Evolutionary conservation across 2,888 invertebrate species (phyloP).

Genomic region (Gibbula magus): DNA sequence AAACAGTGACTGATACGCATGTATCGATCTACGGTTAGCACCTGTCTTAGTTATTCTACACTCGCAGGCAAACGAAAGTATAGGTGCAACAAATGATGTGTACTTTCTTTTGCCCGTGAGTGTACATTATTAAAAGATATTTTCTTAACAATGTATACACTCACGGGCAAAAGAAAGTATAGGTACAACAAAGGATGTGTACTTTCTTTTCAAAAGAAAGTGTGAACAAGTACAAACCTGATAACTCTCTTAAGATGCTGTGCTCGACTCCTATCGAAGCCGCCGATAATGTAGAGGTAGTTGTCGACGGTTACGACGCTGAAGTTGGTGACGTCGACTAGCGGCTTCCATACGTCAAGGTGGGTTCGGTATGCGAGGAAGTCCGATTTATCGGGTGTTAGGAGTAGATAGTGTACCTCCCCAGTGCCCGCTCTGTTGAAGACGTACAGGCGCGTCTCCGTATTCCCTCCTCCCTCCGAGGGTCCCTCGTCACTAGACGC

Average conservation of each 20-base stretch:
- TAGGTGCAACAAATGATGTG: too few relatives aligned
- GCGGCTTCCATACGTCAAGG: slow-evolving; percentile 57
- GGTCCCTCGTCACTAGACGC: slow-evolving; percentile 27
- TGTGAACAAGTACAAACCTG: slow-evolving; percentile 49
- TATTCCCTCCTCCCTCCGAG: slow-evolving; percentile 22
- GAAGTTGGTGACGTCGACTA: slow-evolving; percentile 56
- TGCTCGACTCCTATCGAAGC: slow-evolving; percentile 52
- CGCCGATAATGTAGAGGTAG: slow-evolving; percentile 63
- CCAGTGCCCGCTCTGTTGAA: slow-evolving; percentile 60
- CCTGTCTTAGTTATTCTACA: too few relatives aligned
- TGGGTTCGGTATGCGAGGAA: slow-evolving; percentile 54
- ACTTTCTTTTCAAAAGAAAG: background rate
- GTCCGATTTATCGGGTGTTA: slow-evolving; percentile 48
- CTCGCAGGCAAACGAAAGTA: too few relatives aligned
- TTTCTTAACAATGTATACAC: too few relatives aligned
- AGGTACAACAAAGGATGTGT: too few relatives aligned
- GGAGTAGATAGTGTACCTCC: slow-evolving; percentile 58
- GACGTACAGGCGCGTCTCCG: slow-evolving; percentile 60
- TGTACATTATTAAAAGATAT: too few relatives aligned
- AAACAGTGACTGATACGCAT: too few relatives aligned
- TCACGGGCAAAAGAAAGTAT: too few relatives aligned
- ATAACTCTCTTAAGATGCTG: slow-evolving; percentile 51
- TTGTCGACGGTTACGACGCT: slow-evolving; percentile 59
- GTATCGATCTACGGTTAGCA: too few relatives aligned
- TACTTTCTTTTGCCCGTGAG: too few relatives aligned